These are phyloP conservation scores for Maconellicoccus hirsutus DNA, from an alignment of 1,140 invertebrate genomes.

Conservation along the genomic window DNA sequence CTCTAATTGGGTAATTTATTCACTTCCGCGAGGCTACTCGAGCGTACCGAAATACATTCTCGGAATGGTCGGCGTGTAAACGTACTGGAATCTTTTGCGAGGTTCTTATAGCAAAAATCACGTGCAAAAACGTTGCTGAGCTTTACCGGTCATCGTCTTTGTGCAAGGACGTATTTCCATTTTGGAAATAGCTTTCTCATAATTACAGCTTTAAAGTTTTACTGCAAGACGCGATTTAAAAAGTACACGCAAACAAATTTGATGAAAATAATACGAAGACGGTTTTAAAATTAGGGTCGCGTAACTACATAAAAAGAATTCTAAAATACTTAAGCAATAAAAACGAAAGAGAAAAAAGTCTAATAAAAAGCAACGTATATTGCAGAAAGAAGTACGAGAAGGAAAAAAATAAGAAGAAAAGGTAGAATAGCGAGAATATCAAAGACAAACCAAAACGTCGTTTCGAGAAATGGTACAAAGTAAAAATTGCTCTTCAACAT, in stretches of 20 bases:
- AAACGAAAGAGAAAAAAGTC: not conserved
- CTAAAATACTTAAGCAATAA: conserved; percentile 5
- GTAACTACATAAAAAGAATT: conserved; percentile 3
- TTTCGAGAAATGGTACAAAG: not conserved
- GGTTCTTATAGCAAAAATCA: no score
- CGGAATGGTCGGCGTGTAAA: no score
- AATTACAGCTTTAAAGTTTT: not conserved
- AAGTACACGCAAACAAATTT: conserved; percentile 5
- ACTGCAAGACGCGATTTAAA: not conserved
- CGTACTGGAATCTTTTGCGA: no score
- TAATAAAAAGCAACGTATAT: not conserved
- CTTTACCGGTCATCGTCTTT: not conserved
- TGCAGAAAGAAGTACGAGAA: no score
- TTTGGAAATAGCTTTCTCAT: not conserved
- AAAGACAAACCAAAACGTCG: not conserved
- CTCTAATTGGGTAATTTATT: no score
- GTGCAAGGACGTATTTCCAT: not conserved
- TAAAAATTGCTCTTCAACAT: not conserved
- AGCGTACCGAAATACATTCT: no score
- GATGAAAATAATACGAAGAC: not conserved
- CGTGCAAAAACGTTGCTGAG: no score
- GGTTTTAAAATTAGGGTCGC: not conserved
- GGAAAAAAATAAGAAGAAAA: not conserved
- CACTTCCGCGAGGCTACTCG: no score
- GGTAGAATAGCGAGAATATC: not conserved